Conservation (phyloP, 2,113 vertebrate genomes). For the Seriola quinqueradiata region DNA sequence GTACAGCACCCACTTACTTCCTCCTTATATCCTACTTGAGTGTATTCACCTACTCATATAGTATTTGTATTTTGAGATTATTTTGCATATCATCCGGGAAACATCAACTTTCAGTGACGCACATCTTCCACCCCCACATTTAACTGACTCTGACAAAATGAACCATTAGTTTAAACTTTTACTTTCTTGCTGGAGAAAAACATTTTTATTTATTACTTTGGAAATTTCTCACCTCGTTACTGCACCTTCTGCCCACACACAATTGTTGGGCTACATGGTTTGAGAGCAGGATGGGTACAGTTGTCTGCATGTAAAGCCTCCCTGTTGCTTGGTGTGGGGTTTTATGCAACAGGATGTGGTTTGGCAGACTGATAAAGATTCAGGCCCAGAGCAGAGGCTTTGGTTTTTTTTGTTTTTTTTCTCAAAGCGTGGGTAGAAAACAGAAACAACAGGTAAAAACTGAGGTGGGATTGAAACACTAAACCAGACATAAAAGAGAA, state of each 20-base stretch:
- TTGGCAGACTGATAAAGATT: slow-evolving; percentile 74
- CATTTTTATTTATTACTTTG: slow-evolving; percentile 58
- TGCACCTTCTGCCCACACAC: slow-evolving; percentile 52
- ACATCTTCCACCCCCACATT: slow-evolving; percentile 45
- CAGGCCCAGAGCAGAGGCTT: slow-evolving; percentile 69
- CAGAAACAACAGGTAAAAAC: slow-evolving; percentile 62
- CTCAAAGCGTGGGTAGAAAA: slow-evolving; percentile 66
- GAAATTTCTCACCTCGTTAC: slow-evolving; percentile 58
- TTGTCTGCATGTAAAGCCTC: slow-evolving; percentile 53
- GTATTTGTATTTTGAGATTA: slow-evolving; percentile 57
- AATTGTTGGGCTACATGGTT: slow-evolving; percentile 32
- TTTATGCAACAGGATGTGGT: slow-evolving; percentile 85
- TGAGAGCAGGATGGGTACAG: slow-evolving; percentile 56
- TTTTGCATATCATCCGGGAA: slow-evolving; percentile 71
- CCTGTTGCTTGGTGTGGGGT: slow-evolving; percentile 67
- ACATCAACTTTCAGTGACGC: slow-evolving; percentile 56
- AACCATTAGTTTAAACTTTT: slow-evolving; percentile 30
- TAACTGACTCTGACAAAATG: slow-evolving; percentile 11
- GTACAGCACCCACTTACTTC: neutral
- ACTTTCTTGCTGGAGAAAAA: slow-evolving; percentile 7
- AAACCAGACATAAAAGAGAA: slow-evolving; percentile 42
- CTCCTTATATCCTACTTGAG: neutral
- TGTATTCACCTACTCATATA: slow-evolving; percentile 16
- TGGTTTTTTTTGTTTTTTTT: slow-evolving; percentile 28
- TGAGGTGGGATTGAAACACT: slow-evolving; percentile 45